A percentile compares a stretch with the other conserved stretches of the same genome.
These are phyloP conservation scores for Habrosyne pyritoides DNA, from an alignment of 2,888 invertebrate genomes.

Conservation along the genomic window DNA sequence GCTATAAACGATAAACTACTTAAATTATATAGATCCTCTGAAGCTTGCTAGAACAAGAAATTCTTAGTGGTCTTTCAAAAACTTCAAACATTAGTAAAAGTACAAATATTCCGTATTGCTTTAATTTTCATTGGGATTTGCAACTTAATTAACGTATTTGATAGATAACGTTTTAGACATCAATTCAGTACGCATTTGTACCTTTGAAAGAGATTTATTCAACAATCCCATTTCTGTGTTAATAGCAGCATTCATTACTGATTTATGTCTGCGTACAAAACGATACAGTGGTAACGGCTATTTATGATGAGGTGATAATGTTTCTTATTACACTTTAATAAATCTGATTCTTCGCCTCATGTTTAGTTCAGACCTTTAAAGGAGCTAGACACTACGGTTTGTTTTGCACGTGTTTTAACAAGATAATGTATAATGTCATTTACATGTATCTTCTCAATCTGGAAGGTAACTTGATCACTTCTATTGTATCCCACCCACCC, in stretches of 20 bases:
- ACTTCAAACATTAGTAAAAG: no score
- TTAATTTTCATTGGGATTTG: constrained; percentile 11
- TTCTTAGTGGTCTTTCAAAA: no score
- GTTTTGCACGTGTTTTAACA: neutral
- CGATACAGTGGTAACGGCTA: neutral
- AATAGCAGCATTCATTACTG: neutral
- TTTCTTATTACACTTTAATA: neutral
- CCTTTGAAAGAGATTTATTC: neutral
- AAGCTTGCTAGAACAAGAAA: no score
- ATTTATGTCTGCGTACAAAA: constrained; percentile 2
- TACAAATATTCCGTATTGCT: no score
- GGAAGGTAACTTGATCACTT: neutral
- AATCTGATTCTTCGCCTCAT: neutral
- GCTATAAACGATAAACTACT: no score
- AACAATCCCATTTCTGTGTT: neutral
- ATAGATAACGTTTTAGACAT: constrained; percentile 9
- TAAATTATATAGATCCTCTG: no score
- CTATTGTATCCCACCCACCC: no score
- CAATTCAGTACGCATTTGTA: constrained; percentile 20
- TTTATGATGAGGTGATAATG: neutral
- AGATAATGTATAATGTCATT: neutral
- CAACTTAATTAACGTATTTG: neutral
- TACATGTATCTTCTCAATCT: neutral
- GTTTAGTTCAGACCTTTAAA: neutral
- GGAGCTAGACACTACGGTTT: neutral